These are phyloP conservation scores for Pissodes strobi DNA, from an alignment of 1,140 invertebrate species.

Conservation along the genomic window DNA sequence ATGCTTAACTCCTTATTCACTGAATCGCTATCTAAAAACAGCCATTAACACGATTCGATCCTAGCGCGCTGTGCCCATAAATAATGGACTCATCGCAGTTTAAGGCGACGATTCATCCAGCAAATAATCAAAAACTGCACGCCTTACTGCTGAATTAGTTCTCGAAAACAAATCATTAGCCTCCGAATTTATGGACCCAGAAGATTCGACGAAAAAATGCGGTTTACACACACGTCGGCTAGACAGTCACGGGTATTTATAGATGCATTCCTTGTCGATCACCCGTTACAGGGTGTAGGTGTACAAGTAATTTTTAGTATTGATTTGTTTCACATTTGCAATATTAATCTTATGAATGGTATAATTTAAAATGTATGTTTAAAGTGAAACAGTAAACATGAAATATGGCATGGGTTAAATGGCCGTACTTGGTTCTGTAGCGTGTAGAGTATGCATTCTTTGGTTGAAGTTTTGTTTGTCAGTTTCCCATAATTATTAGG, in stretches of 20 bases:
- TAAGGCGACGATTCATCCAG: constrained; percentile 12
- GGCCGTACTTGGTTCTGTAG: too few relatives aligned
- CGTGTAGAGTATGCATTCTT: too few relatives aligned
- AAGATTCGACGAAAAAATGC: constrained; percentile 10
- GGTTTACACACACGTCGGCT: constrained; percentile 3
- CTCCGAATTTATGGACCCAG: constrained; percentile 2
- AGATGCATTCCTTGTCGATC: constrained; percentile 14
- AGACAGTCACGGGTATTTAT: constrained; percentile 15
- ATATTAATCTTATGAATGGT: too few relatives aligned
- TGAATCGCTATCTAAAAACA: constrained; percentile 6
- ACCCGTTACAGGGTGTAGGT: neutral
- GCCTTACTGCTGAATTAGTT: too few relatives aligned
- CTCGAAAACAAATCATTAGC: constrained; percentile 15
- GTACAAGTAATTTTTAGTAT: too few relatives aligned
- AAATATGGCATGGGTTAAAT: too few relatives aligned
- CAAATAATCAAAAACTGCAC: constrained; percentile 17
- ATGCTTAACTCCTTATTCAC: constrained; percentile 9
- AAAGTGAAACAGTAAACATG: too few relatives aligned
- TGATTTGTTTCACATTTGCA: too few relatives aligned
- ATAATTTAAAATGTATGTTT: too few relatives aligned
- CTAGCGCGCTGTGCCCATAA: constrained; percentile 1
- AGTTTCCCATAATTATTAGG: too few relatives aligned
- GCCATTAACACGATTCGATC: constrained; percentile 7
- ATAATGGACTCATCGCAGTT: constrained; percentile 13
- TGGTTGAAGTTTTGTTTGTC: too few relatives aligned